Percentiles rank a stretch among this genome's conserved stretches.
phyloP scores from a whole-genome alignment of 2,797 vertebrate species.

The Dryobates pubescens region DNA sequence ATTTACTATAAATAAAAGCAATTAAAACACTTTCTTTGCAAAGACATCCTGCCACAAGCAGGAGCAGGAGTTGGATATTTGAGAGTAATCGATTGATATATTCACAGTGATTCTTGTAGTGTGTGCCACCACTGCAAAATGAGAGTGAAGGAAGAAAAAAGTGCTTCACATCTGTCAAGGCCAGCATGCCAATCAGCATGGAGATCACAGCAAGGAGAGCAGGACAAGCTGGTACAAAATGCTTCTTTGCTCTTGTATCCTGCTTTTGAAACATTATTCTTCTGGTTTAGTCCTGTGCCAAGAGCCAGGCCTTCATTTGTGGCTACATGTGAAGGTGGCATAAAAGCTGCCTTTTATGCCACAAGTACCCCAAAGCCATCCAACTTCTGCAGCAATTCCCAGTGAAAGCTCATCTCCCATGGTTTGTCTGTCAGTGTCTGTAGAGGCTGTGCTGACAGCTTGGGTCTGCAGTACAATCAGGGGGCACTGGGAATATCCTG shows the following conservation, averaged over 20 bases:
- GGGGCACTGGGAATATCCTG: background rate
- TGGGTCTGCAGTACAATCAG: background rate
- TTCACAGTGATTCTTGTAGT: background rate
- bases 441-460: background rate
- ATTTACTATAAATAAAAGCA: background rate
- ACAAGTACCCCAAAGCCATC: background rate
- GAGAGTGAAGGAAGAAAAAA: conserved; percentile 7
- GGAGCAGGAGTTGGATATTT: background rate
- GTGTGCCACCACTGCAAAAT: conserved; percentile 7
- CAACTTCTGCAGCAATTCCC: background rate
- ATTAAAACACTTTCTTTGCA: background rate
- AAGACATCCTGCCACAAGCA: background rate
- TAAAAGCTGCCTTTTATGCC: background rate
- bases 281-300: background rate
- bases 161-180: conserved; percentile 9
- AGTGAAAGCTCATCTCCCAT: background rate
- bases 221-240: background rate
- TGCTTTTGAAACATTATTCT: background rate
- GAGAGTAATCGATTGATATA: conserved; percentile 11
- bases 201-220: background rate
- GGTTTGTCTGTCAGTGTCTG: background rate
- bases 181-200: background rate
- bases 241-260: background rate
- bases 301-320: background rate
- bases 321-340: background rate